Evolutionary conservation across 1,140 invertebrate genomes (phyloP), one percentile per base, ranked within the genome.

Genomic region (Rhizoglyphus robini): DNA sequence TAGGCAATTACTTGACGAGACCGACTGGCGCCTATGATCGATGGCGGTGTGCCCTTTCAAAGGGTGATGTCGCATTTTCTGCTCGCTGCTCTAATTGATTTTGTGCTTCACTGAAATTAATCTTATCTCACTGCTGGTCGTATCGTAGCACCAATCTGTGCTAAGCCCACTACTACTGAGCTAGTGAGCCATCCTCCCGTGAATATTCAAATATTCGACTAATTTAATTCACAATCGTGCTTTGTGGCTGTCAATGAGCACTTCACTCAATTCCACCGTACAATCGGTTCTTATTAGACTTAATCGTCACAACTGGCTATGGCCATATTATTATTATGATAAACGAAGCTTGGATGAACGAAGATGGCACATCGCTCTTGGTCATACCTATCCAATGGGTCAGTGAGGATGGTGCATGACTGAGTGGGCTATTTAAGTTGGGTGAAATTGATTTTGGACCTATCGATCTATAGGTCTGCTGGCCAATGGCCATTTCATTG

Each of bases 51-150:
- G 51, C 51, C 51, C 8, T 27, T 20, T 5, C 51, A 8, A 27
- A n/a, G n/a, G n/a, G n/a, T 54, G 51, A 25, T 54, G 23, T 54
- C 31, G 51, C 51, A 25, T 32, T 54, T 32, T 54, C 51, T 54
- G 51, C 51, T 32, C 51, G 23, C 8, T 54, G 51, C 51, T 20
- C 51, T 54, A 54, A 54, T 54, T 54, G 51, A 54, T 54, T 54
- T 54, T 54, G 8, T 54, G 51, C 51, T 54, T 54, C 51, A 54
- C 8, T 54, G 51, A 25, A 27, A 32, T 32, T 54, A 54, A 54
- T 54, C 51, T 54, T 54, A 54, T 54, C 51, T 11, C 18, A 11
- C 36, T 8, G 36, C 36, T n/a, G n/a, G n/a, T 41, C 36, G 18
- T 41, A 11, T 41, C 36, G 36, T 41, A 8, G 36, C 36, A 41